Conservation (phyloP, 2,113 vertebrate genomes). For the Serinus canaria region DNA sequence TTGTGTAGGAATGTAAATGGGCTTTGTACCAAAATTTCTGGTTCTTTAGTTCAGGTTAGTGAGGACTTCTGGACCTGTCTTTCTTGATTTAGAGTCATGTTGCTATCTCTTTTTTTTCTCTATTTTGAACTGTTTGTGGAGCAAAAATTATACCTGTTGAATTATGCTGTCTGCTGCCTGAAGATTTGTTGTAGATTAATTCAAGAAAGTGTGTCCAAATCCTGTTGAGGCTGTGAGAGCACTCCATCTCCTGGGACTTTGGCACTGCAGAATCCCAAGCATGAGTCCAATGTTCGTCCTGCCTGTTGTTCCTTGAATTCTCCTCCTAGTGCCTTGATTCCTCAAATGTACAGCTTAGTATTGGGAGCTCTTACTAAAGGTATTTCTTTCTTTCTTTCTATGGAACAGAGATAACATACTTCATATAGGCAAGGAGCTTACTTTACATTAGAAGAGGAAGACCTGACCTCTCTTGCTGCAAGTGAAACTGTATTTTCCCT, state of each 20-base stretch:
- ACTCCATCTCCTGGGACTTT: background rate
- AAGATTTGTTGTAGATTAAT: background rate
- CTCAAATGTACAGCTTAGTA: background rate
- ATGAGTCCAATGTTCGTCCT: background rate
- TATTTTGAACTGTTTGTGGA: background rate
- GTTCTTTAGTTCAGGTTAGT: background rate
- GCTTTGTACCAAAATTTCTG: background rate
- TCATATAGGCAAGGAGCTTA: background rate
- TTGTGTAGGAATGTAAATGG: background rate
- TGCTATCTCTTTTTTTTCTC: background rate
- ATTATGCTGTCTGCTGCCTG: background rate
- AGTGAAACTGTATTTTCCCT: constrained; percentile 15
- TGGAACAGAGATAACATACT: background rate
- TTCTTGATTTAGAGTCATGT: background rate
- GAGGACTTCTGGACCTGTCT: background rate
- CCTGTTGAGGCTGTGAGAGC: background rate
- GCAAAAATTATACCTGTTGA: background rate
- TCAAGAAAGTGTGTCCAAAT: background rate
- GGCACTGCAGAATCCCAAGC: background rate
- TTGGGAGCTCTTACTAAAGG: background rate
- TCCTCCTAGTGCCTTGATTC: background rate
- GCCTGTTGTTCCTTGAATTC: background rate
- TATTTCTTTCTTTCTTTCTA: background rate
- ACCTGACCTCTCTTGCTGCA: constrained; percentile 39
- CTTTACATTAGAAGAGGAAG: background rate